phyloP scores from a whole-genome alignment of 1,140 invertebrate species.

The Drosophila mauritiana region DNA sequence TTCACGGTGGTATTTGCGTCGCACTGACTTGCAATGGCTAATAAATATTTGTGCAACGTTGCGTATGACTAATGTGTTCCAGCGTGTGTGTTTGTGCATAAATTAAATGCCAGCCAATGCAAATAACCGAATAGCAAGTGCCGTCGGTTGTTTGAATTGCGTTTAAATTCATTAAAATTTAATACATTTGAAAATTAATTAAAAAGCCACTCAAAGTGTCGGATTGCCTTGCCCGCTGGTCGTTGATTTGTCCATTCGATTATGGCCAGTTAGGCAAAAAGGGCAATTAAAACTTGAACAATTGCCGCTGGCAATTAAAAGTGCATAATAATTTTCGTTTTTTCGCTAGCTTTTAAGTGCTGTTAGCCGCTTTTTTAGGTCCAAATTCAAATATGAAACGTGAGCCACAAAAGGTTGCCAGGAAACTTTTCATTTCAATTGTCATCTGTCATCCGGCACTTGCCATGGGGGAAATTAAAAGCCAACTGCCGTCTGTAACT shows the following conservation, averaged over 20 bases:
- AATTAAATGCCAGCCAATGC: slow-evolving; percentile 56
- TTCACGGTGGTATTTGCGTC: slow-evolving; percentile 11
- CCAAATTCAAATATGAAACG: slow-evolving; percentile 26
- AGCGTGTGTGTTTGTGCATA: slow-evolving; percentile 52
- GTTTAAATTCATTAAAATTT: slow-evolving; percentile 67
- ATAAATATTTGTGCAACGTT: slow-evolving; percentile 75
- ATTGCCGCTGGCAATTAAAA: slow-evolving; percentile 45
- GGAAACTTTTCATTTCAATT: slow-evolving; percentile 51
- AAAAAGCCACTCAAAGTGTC: slow-evolving; percentile 63
- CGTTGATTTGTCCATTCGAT: slow-evolving; percentile 55
- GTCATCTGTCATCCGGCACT: slow-evolving; percentile 45
- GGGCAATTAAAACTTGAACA: slow-evolving; percentile 47
- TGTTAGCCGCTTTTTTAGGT: not conserved
- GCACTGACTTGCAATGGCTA: slow-evolving; percentile 50
- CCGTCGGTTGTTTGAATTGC: slow-evolving; percentile 54
- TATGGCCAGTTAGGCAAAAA: slow-evolving; percentile 67
- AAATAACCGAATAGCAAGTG: slow-evolving; percentile 34
- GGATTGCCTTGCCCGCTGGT: slow-evolving; percentile 8
- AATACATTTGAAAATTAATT: slow-evolving; percentile 63
- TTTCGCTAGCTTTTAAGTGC: not conserved
- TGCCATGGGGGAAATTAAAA: slow-evolving; percentile 65
- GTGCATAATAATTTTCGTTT: slow-evolving; percentile 20
- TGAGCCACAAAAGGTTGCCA: slow-evolving; percentile 21
- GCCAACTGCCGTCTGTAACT: slow-evolving; percentile 25
- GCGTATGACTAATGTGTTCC: slow-evolving; percentile 63